Conservation (phyloP, 2,888 invertebrate species). For the Metellina segmentata region DNA sequence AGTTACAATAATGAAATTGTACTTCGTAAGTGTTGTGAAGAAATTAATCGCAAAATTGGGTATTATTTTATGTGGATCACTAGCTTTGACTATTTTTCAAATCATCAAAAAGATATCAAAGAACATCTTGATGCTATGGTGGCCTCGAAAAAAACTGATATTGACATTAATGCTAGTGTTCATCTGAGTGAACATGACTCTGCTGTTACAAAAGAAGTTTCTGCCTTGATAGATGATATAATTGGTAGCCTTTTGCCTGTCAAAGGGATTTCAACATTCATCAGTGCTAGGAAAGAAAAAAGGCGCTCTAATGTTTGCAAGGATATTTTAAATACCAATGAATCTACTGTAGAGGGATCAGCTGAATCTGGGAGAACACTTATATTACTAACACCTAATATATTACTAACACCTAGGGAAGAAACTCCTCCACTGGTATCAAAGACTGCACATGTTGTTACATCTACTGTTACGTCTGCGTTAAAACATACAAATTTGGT, state of each 20-base stretch:
- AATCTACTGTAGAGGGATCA: not conserved
- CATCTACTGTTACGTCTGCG: not conserved
- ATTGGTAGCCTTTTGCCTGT: not conserved
- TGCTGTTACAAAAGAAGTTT: not conserved
- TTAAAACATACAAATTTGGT: not conserved
- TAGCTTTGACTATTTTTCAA: slow-evolving; percentile 38
- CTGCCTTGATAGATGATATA: slow-evolving; percentile 9
- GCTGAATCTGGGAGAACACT: not conserved
- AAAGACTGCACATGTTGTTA: not conserved
- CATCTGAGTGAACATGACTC: not conserved
- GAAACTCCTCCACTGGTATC: not conserved
- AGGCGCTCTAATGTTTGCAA: not conserved
- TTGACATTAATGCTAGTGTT: slow-evolving; percentile 4
- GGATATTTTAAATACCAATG: not conserved
- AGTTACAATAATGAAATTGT: slow-evolving; percentile 40
- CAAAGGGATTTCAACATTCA: slow-evolving; percentile 20
- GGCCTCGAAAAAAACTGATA: slow-evolving; percentile 17
- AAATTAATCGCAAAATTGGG: slow-evolving; percentile 55
- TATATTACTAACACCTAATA: slow-evolving; percentile 27
- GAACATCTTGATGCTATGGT: slow-evolving; percentile 1
- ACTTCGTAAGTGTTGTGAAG: slow-evolving; percentile 58
- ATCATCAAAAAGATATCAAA: slow-evolving; percentile 24
- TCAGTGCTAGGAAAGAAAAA: slow-evolving; percentile 11
- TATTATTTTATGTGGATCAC: slow-evolving; percentile 63
- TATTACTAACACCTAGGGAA: slow-evolving; percentile 8